Evolutionary conservation across 1,140 invertebrate genomes (phyloP).

Genomic region (Bombus vancouverensis): DNA sequence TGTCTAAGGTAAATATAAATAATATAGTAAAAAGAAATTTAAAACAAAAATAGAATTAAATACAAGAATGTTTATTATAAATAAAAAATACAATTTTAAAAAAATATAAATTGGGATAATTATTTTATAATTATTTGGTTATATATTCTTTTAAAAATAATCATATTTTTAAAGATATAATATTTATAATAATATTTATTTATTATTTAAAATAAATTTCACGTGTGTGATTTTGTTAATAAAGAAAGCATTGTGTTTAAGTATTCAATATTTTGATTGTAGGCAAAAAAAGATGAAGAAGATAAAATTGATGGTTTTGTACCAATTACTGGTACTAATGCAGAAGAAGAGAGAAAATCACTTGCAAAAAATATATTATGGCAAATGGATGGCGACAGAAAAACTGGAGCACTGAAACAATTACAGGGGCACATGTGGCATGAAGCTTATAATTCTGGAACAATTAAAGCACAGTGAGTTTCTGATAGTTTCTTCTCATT

Average conservation of each 20-base stretch:
- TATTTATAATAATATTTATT: neutral
- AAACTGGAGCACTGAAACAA: conserved; percentile 91
- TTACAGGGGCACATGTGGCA: conserved; percentile 95
- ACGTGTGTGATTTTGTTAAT: neutral
- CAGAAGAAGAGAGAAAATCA: conserved; percentile 84
- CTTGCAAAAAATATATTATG: conserved; percentile 88
- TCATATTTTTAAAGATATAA: neutral
- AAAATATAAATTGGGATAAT: neutral
- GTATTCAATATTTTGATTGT: conserved; percentile 49
- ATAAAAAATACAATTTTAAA: neutral
- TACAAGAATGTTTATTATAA: neutral
- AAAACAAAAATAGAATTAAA: neutral
- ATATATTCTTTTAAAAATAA: neutral
- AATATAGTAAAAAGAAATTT: neutral
- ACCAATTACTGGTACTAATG: conserved; percentile 82
- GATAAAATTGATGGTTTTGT: conserved; percentile 84
- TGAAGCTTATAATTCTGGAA: conserved; percentile 90
- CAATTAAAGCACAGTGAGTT: conserved; percentile 94
- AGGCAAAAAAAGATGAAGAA: conserved; percentile 84
- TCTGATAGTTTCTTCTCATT: conserved; percentile 2
- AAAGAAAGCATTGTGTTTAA: neutral
- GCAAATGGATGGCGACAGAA: conserved; percentile 92
- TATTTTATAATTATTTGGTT: neutral
- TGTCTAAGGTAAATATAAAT: neutral
- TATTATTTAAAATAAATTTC: conserved; percentile 21